Evolutionary conservation across 2,797 vertebrate species (phyloP), one percentile per base, ranked within the genome.

Genomic region (Ptychadena robeensis): DNA sequence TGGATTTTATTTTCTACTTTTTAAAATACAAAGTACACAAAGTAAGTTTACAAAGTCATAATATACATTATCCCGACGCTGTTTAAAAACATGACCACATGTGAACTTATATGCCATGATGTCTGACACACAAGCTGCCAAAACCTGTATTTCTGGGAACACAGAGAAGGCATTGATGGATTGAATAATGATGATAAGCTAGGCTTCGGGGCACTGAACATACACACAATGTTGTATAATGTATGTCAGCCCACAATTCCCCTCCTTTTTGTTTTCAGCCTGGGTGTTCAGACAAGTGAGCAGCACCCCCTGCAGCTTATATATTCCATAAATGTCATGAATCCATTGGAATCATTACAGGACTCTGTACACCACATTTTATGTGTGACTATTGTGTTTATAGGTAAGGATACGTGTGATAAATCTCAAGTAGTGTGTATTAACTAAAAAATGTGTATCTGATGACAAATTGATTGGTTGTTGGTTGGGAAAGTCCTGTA

Each of bases 271-370:
- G 25, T 14, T 18, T 65, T 15, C 14, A 12, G 7, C 22, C 76
- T 15, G 32, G 25, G 9, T 9, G 64, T 15, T 67, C 35, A 79
- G 14, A 73, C 28, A 73, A 61, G 27, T 10, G 25, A 61, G 63
- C 68, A 83, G 82, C 44, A 72, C 82, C 82, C 68, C 44, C 82
- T 83, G 65, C 82, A 83, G 82, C 32, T 25, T n/a, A 48, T 28
- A 25, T 70, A 18, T 65, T 35, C 38, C 63, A 66, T 31, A 28
- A 9, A 61, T 61, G 2, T 1, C 44, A n/a, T 25, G 59, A 25
- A 61, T 61, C 59, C 4, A 28, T 8, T 18, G 22, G 37, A 38
- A 38, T 6, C 11, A 6, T 38, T 35, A 1, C 3, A 9, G 1
- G 37, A 9, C 37, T 38, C 38, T 71, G 25, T 30, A 30, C n/a